phyloP scores from a whole-genome alignment of 2,113 vertebrate species.

The Thamnaconus septentrionalis region DNA sequence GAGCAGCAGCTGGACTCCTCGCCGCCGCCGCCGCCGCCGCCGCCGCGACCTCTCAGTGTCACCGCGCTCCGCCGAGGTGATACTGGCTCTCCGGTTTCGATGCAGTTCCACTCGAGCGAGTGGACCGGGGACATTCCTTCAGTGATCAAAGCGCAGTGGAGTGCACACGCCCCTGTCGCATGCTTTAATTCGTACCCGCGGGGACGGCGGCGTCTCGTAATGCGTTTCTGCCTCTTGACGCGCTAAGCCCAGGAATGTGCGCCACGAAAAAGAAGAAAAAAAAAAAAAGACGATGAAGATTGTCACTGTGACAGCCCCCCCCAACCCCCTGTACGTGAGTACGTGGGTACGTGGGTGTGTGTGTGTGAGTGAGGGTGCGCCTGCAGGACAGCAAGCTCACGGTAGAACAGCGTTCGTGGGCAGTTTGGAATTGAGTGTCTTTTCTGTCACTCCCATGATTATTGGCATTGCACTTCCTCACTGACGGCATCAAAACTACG shows the following conservation, averaged over 20 bases:
- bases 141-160: constrained; percentile 51
- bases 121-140: constrained; percentile 78
- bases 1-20: constrained; percentile 38
- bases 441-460: too few relatives aligned
- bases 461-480: too few relatives aligned
- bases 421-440: too few relatives aligned
- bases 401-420: too few relatives aligned
- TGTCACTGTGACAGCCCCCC: constrained; percentile 30
- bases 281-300: constrained; percentile 8
- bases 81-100: constrained; percentile 74
- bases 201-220: constrained; percentile 41
- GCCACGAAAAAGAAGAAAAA: constrained; percentile 24
- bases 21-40: constrained; percentile 21
- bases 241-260: constrained; percentile 46
- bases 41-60: constrained; percentile 40
- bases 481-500: too few relatives aligned
- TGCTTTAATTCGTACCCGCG: constrained; percentile 44
- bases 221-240: constrained; percentile 53
- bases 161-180: constrained; percentile 65
- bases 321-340: neutral
- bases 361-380: too few relatives aligned
- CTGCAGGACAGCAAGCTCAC: too few relatives aligned
- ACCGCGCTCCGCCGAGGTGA: constrained; percentile 56
- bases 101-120: constrained; percentile 63
- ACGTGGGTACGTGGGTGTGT: neutral